phyloP scores from a whole-genome alignment of 2,888 invertebrate genomes.

The Formica aserva region DNA sequence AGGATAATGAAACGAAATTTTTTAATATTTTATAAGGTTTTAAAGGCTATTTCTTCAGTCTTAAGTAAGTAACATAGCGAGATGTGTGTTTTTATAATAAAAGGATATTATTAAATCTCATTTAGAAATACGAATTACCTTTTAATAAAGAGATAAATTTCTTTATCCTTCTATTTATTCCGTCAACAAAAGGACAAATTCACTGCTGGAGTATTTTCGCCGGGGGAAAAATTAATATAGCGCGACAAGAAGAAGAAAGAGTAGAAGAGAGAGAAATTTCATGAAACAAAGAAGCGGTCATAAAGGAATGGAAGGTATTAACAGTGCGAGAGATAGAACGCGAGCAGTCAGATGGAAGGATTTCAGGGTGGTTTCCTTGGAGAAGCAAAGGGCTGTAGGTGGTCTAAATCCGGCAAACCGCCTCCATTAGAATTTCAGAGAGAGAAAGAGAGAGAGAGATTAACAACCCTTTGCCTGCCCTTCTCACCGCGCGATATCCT shows the following conservation, averaged over 20 bases:
- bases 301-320: conserved; percentile 59
- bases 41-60: not conserved
- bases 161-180: not conserved
- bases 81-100: not conserved
- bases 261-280: not conserved
- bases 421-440: conserved; percentile 69
- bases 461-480: conserved; percentile 25
- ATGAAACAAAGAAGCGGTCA: conserved; percentile 25
- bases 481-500: conserved; percentile 29
- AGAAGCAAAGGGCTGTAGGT: conserved; percentile 62
- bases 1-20: not conserved
- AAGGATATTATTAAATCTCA: conserved; percentile 2
- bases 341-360: conserved; percentile 60
- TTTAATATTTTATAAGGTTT: not conserved
- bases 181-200: not conserved
- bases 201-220: not conserved
- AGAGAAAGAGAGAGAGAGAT: conserved; percentile 43
- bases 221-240: not conserved
- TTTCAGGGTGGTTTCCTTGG: conserved; percentile 47
- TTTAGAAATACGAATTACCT: not conserved
- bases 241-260: not conserved
- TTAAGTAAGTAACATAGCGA: not conserved
- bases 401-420: conserved; percentile 70
- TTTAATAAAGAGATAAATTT: not conserved
- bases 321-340: conserved; percentile 63